phyloP scores from a whole-genome alignment of 2,797 vertebrate species.

The Linurgus olivaceus region DNA sequence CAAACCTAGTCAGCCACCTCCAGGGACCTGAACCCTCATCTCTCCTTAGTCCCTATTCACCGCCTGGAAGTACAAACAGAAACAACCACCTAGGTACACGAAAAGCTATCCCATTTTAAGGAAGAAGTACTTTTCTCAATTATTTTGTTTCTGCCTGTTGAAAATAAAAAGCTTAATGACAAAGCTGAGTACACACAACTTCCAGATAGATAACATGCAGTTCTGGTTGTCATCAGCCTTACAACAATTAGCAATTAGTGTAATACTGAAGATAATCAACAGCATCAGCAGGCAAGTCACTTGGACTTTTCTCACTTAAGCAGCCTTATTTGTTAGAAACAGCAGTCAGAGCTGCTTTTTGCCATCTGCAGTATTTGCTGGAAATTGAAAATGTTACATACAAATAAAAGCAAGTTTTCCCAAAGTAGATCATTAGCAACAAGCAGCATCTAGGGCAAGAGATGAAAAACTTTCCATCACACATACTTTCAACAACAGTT shows the following conservation, averaged over 20 bases:
- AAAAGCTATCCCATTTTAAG: neutral
- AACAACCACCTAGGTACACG: neutral
- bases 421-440: neutral
- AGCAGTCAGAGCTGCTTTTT: neutral
- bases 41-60: neutral
- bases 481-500: neutral
- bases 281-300: neutral
- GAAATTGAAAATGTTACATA: neutral
- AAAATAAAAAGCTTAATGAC: neutral
- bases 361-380: neutral
- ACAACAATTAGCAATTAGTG: neutral
- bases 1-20: neutral
- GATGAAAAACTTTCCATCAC: neutral
- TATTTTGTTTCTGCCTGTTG: neutral
- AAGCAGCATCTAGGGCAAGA: neutral
- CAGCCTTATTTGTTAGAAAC: neutral
- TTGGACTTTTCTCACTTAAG: neutral
- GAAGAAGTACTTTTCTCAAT: neutral
- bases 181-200: neutral
- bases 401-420: neutral
- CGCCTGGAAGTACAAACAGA: neutral
- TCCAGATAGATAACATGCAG: neutral
- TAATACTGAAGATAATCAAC: neutral
- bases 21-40: neutral
- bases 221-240: neutral